Conservation (phyloP, 2,888 invertebrate genomes). For the Ectemnius continuus region DNA sequence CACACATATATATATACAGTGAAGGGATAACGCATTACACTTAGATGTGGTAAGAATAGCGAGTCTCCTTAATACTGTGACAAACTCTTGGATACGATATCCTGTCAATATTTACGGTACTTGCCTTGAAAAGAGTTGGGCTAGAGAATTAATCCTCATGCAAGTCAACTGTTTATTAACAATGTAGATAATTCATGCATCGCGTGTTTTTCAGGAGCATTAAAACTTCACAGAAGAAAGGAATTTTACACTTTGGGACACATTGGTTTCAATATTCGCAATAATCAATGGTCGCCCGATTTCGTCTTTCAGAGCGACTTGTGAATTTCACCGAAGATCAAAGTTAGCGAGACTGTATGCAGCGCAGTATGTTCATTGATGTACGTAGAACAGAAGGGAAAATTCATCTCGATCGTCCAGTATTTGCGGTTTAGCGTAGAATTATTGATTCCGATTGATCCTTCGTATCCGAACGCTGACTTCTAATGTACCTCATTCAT, state of each 20-base stretch:
- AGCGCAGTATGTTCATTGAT: conserved; percentile 7
- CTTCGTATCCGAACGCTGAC: conserved; percentile 6
- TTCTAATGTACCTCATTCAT: conserved; percentile 13
- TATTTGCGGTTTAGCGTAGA: conserved; percentile 43
- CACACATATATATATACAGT: too few relatives aligned
- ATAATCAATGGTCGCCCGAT: conserved; percentile 9
- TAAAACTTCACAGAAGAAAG: conserved; percentile 1
- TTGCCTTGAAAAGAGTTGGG: too few relatives aligned
- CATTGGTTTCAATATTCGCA: conserved; percentile 6
- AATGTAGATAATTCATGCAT: not conserved
- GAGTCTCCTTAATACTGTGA: too few relatives aligned
- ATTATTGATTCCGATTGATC: conserved; percentile 5
- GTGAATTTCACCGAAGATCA: conserved; percentile 10
- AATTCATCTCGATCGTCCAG: conserved; percentile 34
- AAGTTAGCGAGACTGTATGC: conserved; percentile 9
- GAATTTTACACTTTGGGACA: conserved; percentile 11
- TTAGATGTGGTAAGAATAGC: too few relatives aligned
- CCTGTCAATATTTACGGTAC: too few relatives aligned
- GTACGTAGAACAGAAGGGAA: conserved; percentile 21
- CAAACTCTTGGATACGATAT: too few relatives aligned
- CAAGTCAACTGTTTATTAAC: not conserved
- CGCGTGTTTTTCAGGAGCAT: conserved; percentile 7
- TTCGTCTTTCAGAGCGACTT: conserved; percentile 7
- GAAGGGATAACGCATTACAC: too few relatives aligned
- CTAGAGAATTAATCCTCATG: too few relatives aligned